A percentile compares a stretch with the other conserved stretches of the same genome.
Evolutionary conservation across 2,797 vertebrate genomes (phyloP).

Genomic region (Hoplostethus mediterraneus): DNA sequence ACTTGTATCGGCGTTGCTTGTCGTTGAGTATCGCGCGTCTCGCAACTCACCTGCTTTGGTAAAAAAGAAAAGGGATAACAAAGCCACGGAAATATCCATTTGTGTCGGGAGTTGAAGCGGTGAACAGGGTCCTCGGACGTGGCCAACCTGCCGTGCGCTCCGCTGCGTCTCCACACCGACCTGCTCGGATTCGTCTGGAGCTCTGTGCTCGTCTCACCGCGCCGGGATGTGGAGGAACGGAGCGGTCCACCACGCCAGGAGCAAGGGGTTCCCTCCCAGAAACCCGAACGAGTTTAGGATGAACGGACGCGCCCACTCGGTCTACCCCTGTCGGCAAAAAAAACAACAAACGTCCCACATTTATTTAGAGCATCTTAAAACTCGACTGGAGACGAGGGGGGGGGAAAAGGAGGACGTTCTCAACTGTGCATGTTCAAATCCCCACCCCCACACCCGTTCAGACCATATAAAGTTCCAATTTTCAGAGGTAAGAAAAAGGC

Average conservation of each 20-base stretch:
- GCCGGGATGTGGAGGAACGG: slow-evolving; percentile 66
- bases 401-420: not conserved
- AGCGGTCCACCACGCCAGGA: slow-evolving; percentile 70
- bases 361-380: not conserved
- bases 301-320: not conserved
- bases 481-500: slow-evolving; percentile 58
- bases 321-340: not conserved
- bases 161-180: slow-evolving; percentile 50
- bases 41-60: slow-evolving; percentile 77
- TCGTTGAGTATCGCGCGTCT: not conserved
- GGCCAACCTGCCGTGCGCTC: slow-evolving; percentile 52
- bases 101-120: slow-evolving; percentile 63
- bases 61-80: slow-evolving; percentile 74
- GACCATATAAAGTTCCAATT: slow-evolving; percentile 59
- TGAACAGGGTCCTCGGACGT: slow-evolving; percentile 64
- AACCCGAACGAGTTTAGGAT: rapidly evolving
- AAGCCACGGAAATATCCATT: slow-evolving; percentile 84
- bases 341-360: rapidly evolving
- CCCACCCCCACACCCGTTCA: slow-evolving; percentile 34
- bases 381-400: rapidly evolving
- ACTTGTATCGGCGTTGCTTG: not conserved
- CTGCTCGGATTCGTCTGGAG: slow-evolving; percentile 65
- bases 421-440: not conserved
- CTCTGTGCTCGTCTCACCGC: slow-evolving; percentile 60
- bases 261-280: slow-evolving; percentile 44